phyloP scores from a whole-genome alignment of 2,797 vertebrate genomes.

The Hephaestus fuliginosus region DNA sequence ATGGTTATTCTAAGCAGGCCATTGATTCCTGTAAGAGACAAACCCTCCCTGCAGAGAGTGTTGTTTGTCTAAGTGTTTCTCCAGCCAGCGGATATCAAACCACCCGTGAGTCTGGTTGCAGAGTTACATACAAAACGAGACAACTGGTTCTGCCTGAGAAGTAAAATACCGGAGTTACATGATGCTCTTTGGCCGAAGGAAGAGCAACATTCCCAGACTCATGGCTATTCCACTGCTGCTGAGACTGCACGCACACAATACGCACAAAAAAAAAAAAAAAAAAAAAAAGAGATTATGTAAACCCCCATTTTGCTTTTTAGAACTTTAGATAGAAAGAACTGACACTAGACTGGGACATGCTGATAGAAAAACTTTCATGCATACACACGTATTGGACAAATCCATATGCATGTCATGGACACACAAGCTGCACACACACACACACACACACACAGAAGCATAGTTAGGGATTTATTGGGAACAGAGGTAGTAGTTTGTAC shows the following conservation, averaged over 20 bases:
- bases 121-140: conserved; percentile 47
- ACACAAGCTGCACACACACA: conserved; percentile 42
- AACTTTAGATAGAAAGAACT: background rate
- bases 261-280: background rate
- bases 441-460: conserved; percentile 47
- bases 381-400: conserved; percentile 13
- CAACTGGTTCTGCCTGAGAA: conserved; percentile 56
- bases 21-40: conserved; percentile 60
- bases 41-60: conserved; percentile 43
- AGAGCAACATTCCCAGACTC: conserved; percentile 58
- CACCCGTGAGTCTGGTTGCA: conserved; percentile 51
- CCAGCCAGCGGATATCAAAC: conserved; percentile 63
- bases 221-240: conserved; percentile 42
- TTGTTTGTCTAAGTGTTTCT: conserved; percentile 68
- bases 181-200: conserved; percentile 54
- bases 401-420: conserved; percentile 20
- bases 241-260: background rate
- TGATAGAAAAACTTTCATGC: conserved; percentile 3
- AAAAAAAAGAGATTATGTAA: conserved; percentile 4
- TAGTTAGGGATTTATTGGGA: conserved; percentile 60
- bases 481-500: conserved; percentile 62
- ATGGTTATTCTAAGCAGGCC: conserved; percentile 53
- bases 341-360: conserved; percentile 3
- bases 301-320: background rate
- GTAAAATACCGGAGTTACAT: conserved; percentile 54